phyloP scores from a whole-genome alignment of 2,888 invertebrate species.

The Eubasilissa splendida region DNA sequence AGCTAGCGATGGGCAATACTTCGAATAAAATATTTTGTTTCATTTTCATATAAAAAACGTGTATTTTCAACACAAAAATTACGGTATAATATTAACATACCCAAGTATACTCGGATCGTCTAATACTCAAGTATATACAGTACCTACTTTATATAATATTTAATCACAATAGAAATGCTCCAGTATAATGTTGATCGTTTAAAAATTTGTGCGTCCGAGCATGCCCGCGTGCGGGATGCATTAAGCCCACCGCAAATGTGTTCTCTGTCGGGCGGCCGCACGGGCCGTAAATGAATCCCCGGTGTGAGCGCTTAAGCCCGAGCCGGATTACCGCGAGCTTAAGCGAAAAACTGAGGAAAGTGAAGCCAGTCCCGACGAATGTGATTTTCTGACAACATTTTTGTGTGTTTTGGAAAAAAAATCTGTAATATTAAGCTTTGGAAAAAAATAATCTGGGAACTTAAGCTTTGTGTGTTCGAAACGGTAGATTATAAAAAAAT shows the following conservation, averaged over 20 bases:
- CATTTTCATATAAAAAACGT: too few species aligned
- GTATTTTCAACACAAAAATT: too few species aligned
- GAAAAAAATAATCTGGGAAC: background rate
- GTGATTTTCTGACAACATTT: conserved; percentile 22
- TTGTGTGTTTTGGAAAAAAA: background rate
- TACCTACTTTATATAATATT: too few species aligned
- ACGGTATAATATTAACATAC: too few species aligned
- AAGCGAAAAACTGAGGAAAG: conserved; percentile 8
- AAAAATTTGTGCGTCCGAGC: background rate
- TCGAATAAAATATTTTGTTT: too few species aligned
- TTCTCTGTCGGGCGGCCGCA: background rate
- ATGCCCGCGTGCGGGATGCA: background rate
- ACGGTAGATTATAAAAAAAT: too few species aligned
- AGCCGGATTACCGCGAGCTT: conserved; percentile 6
- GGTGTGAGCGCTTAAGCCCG: conserved; percentile 2
- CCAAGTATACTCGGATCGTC: too few species aligned
- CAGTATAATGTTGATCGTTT: too few species aligned
- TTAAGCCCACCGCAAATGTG: background rate
- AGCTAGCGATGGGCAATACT: too few species aligned
- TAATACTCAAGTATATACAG: too few species aligned
- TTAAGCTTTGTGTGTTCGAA: too few species aligned
- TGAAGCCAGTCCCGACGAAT: background rate
- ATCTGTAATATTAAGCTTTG: background rate
- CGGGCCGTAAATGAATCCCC: conserved; percentile 6
- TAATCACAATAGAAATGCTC: too few species aligned